phyloP scores from a whole-genome alignment of 2,888 invertebrate species.

The Drosophila kambysellisi region DNA sequence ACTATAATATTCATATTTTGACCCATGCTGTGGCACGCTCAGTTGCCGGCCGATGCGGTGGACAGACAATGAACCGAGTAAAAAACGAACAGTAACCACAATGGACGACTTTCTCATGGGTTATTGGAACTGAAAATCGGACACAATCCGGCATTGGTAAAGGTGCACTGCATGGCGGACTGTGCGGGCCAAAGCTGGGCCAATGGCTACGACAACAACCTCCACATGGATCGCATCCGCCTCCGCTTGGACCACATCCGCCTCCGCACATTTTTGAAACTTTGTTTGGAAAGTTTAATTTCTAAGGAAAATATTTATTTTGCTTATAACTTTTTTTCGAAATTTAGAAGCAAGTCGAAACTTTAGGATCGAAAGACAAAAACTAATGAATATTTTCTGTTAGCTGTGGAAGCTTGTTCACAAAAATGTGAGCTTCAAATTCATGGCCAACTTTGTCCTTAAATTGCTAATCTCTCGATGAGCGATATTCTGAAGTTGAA shows the following conservation, averaged over 20 bases:
- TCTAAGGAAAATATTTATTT: constrained; percentile 23
- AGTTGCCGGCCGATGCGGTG: background rate
- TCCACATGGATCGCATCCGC: constrained; percentile 37
- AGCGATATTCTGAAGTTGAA: background rate
- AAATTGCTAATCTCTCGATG: background rate
- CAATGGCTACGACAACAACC: constrained; percentile 57
- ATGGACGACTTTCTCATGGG: background rate
- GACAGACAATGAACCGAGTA: background rate
- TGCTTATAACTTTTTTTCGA: background rate
- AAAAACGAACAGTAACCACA: background rate
- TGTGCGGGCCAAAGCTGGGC: constrained; percentile 60
- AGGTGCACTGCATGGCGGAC: constrained; percentile 75
- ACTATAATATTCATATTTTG: background rate
- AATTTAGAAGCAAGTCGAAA: constrained; percentile 72
- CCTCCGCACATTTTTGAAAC: constrained; percentile 40
- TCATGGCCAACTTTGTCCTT: constrained; percentile 48
- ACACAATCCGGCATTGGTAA: constrained; percentile 76
- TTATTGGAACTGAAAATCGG: background rate
- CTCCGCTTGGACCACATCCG: constrained; percentile 51
- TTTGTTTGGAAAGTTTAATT: constrained; percentile 7
- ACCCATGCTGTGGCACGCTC: background rate
- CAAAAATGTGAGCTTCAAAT: background rate
- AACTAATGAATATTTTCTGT: constrained; percentile 57
- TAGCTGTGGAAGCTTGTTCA: background rate
- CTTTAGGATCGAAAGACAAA: constrained; percentile 62